Evolutionary conservation across 2,888 invertebrate genomes (phyloP), one percentile per base, ranked within the genome.

Genomic region (Oscheius sp.): DNA sequence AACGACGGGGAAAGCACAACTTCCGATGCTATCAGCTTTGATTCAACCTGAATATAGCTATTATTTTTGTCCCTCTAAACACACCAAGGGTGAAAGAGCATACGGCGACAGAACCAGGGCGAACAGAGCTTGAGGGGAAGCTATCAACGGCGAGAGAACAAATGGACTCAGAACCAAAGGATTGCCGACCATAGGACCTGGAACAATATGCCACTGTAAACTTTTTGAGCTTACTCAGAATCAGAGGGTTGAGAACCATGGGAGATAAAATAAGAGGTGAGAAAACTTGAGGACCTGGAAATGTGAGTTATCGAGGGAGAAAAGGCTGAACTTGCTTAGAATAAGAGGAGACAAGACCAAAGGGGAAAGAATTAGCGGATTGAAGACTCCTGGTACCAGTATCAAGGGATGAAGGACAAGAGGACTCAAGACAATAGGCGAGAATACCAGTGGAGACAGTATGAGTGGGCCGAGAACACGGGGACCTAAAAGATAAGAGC

Each of bases 1-100:
- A 83, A 88, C 65, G 85, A 85, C 33, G 88, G 88, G 7, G 86
- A 86, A 1, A 88, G 73, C 2, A 88, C 81, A 11, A 88, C 82
- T 71, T 86, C 85, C 29, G 87, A 78, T 4, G 82, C 85, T 37
- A 83, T 83, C 47, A 88, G 79, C 75, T 88, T 87, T 9, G 84
- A 84, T 71, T 86, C 85, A 29, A 88, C 74, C 47, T 88, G 62
- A 32, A 88, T 88, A 7, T 85, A 88, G 72, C 0, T 87, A 86
- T 62, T 88, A 86, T 4, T 87, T 88, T 2, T 84, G 79, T 70
- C 86, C 85, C 48, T 87, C 87, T 13, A 86, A 87, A 1, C 85
- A 75, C 58, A 88, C 86, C 59, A 88, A 77, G 21, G 88, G 88
- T 1, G 84, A 81, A 2, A 88, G 81, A 4, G 86, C 86, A 76